A percentile compares a stretch with the other conserved stretches of the same genome.
Evolutionary conservation across 2,888 invertebrate genomes (phyloP).

Genomic region (Dasysyrphus tricinctus): DNA sequence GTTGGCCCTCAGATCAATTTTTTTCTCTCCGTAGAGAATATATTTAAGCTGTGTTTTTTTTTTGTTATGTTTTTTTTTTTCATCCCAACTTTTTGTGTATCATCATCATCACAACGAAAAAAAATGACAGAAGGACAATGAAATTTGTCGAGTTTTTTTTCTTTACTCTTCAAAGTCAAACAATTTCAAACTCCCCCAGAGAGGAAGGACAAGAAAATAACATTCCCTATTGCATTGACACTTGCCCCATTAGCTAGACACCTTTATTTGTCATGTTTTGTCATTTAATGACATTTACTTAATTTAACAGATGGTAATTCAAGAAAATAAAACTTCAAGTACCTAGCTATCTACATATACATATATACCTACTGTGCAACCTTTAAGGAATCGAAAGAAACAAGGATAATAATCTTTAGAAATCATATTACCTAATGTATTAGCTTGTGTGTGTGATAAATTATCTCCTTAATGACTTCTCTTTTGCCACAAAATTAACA

Average conservation of each 20-base stretch:
- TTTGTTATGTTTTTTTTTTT: neutral
- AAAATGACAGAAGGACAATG: neutral
- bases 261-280: conserved; percentile 18
- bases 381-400: neutral
- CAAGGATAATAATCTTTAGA: conserved; percentile 2
- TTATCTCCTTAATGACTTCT: conserved; percentile 67
- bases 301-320: neutral
- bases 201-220: neutral
- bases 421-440: neutral
- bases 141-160: neutral
- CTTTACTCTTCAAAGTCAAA: conserved; percentile 5
- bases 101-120: conserved; percentile 24
- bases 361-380: too few species aligned
- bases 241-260: conserved; percentile 26
- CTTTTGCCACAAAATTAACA: conserved; percentile 65
- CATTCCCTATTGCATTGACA: conserved; percentile 10
- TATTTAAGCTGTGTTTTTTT: neutral
- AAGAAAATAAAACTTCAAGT: neutral
- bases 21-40: conserved; percentile 35
- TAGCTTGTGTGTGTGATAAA: conserved; percentile 42
- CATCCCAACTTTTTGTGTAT: conserved; percentile 9
- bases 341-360: too few species aligned
- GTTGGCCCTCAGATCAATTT: conserved; percentile 48
- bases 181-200: neutral
- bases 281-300: conserved; percentile 18